Evolutionary conservation across 2,888 invertebrate genomes (phyloP), one percentile per base, ranked within the genome.

Genomic region (Rhagonycha lutea): DNA sequence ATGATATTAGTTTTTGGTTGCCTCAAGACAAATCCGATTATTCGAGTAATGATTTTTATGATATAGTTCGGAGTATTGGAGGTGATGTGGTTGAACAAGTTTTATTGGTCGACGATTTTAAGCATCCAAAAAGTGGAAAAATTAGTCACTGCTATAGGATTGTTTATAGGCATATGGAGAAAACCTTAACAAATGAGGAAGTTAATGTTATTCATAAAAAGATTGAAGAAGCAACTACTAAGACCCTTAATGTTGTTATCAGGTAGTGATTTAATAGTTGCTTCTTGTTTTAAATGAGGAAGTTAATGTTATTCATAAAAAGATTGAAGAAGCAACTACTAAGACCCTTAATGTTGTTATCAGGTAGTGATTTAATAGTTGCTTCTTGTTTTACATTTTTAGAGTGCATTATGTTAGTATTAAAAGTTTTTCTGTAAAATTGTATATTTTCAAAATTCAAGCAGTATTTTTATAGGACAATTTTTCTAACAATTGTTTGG

Each of bases 1-100:
- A 96, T 88, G 99, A 99, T 87, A 91, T 99, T 28, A 98, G 99
- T 68, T 99, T 99, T 88, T 99, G 99, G 98, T 87, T 99, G 69
- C 97, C 98, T 0, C 85, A 91, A 2, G 89, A 91, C 73, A 89
- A 89, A 3, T 82, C 90, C 23, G 86, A 89, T n/a, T 96, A 93
- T 86, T 91, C 90, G n/a, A 89, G 90, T 69, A 95, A 96, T 87
- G 96, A 97, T 88, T 96, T 97, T 85, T 98, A 97, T 87, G 98
- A 99, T 86, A 86, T 99, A 78, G 98, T 96, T 0, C 91, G 99
- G 79, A 92, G 92, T 79, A 87, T 97, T 70, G 98, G 95, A 2
- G 97, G 96, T 0, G 98, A 98, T 88, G 89, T 95, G n/a, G 91
- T 99, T 68, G 99, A 99, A 89, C 98, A 97, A 91, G 94, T 95